phyloP scores from a whole-genome alignment of 2,888 invertebrate species.

The Perdita meconis region DNA sequence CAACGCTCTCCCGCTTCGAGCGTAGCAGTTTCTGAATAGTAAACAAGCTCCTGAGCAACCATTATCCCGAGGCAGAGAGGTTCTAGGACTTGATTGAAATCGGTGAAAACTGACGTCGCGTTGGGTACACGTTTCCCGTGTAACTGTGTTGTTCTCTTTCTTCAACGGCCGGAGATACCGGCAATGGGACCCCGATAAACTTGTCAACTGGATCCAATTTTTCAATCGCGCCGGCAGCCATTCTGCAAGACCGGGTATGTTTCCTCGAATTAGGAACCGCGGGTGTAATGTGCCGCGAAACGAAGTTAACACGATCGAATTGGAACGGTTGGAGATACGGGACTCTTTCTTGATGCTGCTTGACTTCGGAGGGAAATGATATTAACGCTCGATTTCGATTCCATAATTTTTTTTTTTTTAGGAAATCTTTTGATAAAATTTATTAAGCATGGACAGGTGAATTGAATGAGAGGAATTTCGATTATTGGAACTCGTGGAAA shows the following conservation, averaged over 20 bases:
- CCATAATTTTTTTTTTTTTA: background rate
- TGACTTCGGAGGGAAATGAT: slow-evolving; percentile 37
- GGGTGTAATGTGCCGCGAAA: slow-evolving; percentile 63
- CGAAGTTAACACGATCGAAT: slow-evolving; percentile 47
- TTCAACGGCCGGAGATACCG: background rate
- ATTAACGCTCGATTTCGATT: slow-evolving; percentile 22
- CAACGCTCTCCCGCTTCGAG: background rate
- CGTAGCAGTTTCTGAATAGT: background rate
- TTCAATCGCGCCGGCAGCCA: slow-evolving; percentile 16
- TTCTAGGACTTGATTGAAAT: background rate
- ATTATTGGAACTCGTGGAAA: too few species aligned
- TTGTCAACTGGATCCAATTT: slow-evolving; percentile 3
- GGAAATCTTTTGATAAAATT: too few species aligned
- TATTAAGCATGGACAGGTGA: too few species aligned
- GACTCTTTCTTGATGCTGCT: slow-evolving; percentile 18
- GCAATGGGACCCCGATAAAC: slow-evolving; percentile 6
- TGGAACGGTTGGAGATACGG: slow-evolving; percentile 43
- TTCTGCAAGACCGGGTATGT: slow-evolving; percentile 40
- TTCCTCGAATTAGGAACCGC: slow-evolving; percentile 56
- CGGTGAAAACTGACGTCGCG: background rate
- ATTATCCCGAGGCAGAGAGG: background rate
- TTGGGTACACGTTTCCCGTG: background rate
- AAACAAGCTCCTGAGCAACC: slow-evolving; percentile 1
- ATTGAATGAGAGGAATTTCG: too few species aligned
- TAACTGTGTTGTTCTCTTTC: background rate